Evolutionary conservation across 2,113 vertebrate species (phyloP).

Genomic region (Entomyzon cyanotis): DNA sequence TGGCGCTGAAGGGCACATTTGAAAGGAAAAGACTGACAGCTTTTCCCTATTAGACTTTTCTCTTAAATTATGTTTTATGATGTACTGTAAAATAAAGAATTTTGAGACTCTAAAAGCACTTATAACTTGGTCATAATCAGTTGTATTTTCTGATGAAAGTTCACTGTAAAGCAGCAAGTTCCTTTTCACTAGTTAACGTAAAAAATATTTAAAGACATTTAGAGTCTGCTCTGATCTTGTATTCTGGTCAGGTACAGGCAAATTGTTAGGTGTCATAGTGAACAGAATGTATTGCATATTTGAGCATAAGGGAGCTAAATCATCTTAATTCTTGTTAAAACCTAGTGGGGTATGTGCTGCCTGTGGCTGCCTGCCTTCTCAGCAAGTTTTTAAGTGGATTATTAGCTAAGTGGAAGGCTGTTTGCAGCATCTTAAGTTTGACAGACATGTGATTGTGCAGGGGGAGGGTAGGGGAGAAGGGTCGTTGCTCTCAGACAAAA

Average conservation of each 20-base stretch:
- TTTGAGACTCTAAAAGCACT: background rate
- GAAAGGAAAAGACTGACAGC: background rate
- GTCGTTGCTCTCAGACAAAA: slow-evolving; percentile 1
- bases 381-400: slow-evolving; percentile 65
- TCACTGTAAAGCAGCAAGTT: background rate
- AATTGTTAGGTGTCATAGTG: background rate
- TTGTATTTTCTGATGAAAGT: background rate
- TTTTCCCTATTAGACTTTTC: background rate
- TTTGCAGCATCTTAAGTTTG: slow-evolving; percentile 45
- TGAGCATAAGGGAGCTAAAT: slow-evolving; percentile 29
- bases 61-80: background rate
- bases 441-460: background rate
- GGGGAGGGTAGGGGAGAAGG: background rate
- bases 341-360: background rate
- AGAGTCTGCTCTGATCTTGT: background rate
- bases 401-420: slow-evolving; percentile 27
- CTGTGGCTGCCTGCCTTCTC: slow-evolving; percentile 18
- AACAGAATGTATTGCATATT: background rate
- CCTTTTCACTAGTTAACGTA: background rate
- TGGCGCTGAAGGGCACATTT: background rate
- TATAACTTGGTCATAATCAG: background rate
- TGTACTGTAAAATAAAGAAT: background rate
- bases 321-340: slow-evolving; percentile 29
- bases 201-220: background rate
- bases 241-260: background rate